Conservation (phyloP, 2,888 invertebrate genomes). For the Plagiodera versicolora region DNA sequence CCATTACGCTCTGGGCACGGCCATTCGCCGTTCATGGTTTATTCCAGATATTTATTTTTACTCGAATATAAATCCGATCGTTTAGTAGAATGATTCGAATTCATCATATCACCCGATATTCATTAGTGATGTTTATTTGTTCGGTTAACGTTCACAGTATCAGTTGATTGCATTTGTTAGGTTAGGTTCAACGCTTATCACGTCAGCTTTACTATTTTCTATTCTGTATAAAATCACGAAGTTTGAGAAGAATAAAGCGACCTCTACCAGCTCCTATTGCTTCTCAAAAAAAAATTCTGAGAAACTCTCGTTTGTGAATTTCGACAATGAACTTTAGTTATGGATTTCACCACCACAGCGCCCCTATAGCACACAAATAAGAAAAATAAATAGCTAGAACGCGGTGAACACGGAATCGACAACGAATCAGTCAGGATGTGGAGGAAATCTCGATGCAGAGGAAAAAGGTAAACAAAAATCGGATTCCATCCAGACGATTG, state of each 20-base stretch:
- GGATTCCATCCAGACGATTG: conserved; percentile 47
- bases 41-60: neutral
- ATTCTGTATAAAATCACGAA: no score
- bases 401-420: conserved; percentile 37
- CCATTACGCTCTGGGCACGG: conserved; percentile 2
- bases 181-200: neutral
- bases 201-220: no score
- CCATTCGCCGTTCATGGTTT: neutral
- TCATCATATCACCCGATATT: neutral
- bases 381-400: conserved; percentile 38
- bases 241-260: no score
- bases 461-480: conserved; percentile 45
- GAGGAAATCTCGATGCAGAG: conserved; percentile 42
- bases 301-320: neutral
- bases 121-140: no score
- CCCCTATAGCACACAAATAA: conserved; percentile 18
- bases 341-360: neutral
- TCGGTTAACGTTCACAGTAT: no score
- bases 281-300: neutral
- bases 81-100: neutral
- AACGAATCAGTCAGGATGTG: conserved; percentile 26
- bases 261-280: no score
- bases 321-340: conserved; percentile 5
- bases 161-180: neutral
- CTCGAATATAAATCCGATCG: neutral